Evolutionary conservation across 2,888 invertebrate species (phyloP).

Genomic region (Pilophorus perplexus): DNA sequence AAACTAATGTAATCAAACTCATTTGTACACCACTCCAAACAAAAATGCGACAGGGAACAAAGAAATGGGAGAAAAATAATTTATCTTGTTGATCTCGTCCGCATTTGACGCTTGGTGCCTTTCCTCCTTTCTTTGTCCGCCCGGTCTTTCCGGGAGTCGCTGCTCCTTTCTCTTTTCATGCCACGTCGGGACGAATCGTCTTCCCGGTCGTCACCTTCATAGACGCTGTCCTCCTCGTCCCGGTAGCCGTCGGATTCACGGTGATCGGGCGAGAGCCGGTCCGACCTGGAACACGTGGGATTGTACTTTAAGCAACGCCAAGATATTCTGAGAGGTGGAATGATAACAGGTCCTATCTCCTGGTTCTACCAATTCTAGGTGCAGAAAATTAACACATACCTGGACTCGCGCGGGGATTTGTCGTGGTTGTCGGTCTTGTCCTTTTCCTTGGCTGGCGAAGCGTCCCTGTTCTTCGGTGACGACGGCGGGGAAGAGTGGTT

Average conservation of each 20-base stretch:
- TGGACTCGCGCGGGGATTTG: background rate
- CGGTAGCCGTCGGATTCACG: slow-evolving; percentile 15
- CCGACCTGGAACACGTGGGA: too few relatives aligned
- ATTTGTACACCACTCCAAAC: slow-evolving; percentile 13
- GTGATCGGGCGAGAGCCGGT: background rate
- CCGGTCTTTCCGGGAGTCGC: slow-evolving; percentile 20
- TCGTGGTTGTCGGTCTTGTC: slow-evolving; percentile 21
- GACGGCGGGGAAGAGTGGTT: slow-evolving; percentile 29
- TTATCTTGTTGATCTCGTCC: slow-evolving; percentile 28
- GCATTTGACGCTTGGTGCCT: slow-evolving; percentile 15
- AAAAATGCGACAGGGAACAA: too few relatives aligned
- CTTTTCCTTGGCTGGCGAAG: slow-evolving; percentile 24
- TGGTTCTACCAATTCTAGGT: too few relatives aligned
- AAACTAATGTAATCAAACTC: too few relatives aligned
- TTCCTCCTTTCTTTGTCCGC: slow-evolving; percentile 34
- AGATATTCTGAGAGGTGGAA: too few relatives aligned
- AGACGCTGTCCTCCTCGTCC: slow-evolving; percentile 17
- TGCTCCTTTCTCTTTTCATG: slow-evolving; percentile 16
- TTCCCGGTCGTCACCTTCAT: slow-evolving; percentile 15
- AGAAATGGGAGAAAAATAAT: background rate
- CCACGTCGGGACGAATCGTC: slow-evolving; percentile 9
- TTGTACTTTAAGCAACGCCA: too few relatives aligned
- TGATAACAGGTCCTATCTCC: too few relatives aligned
- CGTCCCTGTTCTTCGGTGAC: slow-evolving; percentile 2
- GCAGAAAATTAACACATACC: too few relatives aligned